Evolutionary conservation across 2,797 vertebrate species (phyloP), one percentile per base, ranked within the genome.

Genomic region (Sebastiscus tertius): DNA sequence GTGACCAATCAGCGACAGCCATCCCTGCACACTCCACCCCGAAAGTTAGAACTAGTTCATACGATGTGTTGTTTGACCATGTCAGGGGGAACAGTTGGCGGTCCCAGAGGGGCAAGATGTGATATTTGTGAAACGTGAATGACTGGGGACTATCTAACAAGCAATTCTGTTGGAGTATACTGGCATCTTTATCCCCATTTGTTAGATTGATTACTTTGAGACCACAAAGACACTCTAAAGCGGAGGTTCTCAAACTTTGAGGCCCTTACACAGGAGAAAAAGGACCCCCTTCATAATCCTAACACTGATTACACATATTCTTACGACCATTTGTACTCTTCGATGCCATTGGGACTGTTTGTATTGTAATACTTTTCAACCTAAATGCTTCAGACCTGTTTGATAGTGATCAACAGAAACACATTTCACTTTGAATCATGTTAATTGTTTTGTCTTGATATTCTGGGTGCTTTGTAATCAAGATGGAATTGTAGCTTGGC

Each of bases 251-350:
- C 39, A 46, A 46, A 16, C 14, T 46, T 46, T 39, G 36, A 0
- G 36, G 13, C 36, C 36, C 0, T 39, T 39, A 39, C 9, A 39
- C 13, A 2, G 39, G 39, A 46, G 39, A 46, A 16, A 46, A 16
- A 46, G 0, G 36, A 39, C 36, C 39, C 39, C 6, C 29, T 0
- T 46, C 39, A 46, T 46, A 46, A 46, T 18, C 39, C 0, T 0
- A 46, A 46, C 39, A 46, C 14, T 18, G 39, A 16, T 6, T 7
- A 0, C 14, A 39, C 14, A 16, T 46, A 46, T 18, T 16, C 39
- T 46, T 46, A 46, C 0, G 13, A 46, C 39, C 39, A 46, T 46
- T 46, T 46, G 13, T 46, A 46, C 14, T 46, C 39, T 46, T 46
- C 6, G 14, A 46, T 46, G 39, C 13, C 14, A 16, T 39, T 14